A percentile compares a stretch with the other conserved stretches of the same genome.
These are phyloP conservation scores for Poecilia picta DNA, from an alignment of 2,797 vertebrate species.

Conservation along the genomic window DNA sequence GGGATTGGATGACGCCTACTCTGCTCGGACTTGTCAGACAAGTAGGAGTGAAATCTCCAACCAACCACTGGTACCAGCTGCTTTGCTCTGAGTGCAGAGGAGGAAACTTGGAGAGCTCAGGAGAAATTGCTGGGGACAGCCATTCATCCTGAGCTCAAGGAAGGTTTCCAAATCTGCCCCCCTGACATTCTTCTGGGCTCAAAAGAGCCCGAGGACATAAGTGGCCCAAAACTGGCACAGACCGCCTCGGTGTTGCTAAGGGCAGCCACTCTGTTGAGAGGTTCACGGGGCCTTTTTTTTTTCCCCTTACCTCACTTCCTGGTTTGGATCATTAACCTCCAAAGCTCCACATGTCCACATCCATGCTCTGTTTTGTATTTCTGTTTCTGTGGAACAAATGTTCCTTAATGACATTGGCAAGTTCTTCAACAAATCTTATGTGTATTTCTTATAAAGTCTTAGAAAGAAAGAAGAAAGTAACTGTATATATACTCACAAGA, in stretches of 20 bases:
- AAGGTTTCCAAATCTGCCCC: conserved; percentile 73
- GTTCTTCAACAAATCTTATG: neutral
- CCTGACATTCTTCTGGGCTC: conserved; percentile 80
- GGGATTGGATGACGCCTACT: neutral
- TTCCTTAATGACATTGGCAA: neutral
- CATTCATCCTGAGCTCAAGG: conserved; percentile 76
- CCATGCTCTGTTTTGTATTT: neutral
- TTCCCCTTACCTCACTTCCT: conserved; percentile 78
- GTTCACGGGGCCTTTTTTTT: conserved; percentile 75
- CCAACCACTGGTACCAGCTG: conserved; percentile 38
- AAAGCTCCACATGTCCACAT: conserved; percentile 22
- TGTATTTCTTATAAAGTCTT: too few relatives aligned
- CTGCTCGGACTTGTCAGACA: neutral
- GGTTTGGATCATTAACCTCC: conserved; percentile 70
- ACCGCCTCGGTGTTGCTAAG: conserved; percentile 75
- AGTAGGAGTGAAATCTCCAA: conserved; percentile 10
- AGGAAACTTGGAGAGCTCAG: conserved; percentile 32
- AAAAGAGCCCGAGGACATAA: conserved; percentile 77
- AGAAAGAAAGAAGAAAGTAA: too few relatives aligned
- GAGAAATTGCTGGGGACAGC: conserved; percentile 53
- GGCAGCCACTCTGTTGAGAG: conserved; percentile 73
- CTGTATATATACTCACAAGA: too few relatives aligned
- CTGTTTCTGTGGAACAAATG: neutral
- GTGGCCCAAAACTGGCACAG: conserved; percentile 81
- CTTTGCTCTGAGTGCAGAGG: conserved; percentile 22